Evolutionary conservation across 1,140 invertebrate species (phyloP).

Genomic region (Drosophila sp.): DNA sequence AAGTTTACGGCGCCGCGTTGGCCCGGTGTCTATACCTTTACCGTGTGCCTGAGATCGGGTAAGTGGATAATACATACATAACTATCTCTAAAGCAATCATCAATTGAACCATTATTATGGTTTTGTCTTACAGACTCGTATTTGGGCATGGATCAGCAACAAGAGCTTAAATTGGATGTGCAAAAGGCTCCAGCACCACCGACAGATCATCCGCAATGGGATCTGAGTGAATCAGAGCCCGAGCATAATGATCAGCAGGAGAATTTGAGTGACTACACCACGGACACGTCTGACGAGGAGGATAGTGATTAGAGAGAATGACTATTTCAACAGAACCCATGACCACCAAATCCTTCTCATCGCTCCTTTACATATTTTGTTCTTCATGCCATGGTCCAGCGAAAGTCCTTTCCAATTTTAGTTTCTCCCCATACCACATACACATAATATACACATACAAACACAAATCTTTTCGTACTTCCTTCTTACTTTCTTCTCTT

Average conservation of each 20-base stretch:
- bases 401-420: constrained; percentile 8
- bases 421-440: not conserved
- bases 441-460: constrained; percentile 25
- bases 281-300: constrained; percentile 85
- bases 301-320: constrained; percentile 70
- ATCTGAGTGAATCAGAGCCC: constrained; percentile 96
- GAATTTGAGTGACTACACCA: constrained; percentile 86
- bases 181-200: constrained; percentile 96
- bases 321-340: constrained; percentile 8
- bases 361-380: not conserved
- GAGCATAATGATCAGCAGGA: constrained; percentile 87
- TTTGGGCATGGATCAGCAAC: constrained; percentile 94
- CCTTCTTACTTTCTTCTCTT: constrained; percentile 37
- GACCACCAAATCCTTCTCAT: not conserved
- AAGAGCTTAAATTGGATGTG: constrained; percentile 97
- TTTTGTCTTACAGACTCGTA: constrained; percentile 91
- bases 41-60: constrained; percentile 94
- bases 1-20: constrained; percentile 97
- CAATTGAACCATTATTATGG: no score
- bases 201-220: constrained; percentile 97
- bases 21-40: constrained; percentile 96
- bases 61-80: constrained; percentile 17
- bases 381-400: not conserved
- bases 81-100: not conserved
- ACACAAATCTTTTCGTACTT: constrained; percentile 31